Percentiles rank a stretch among this genome's conserved stretches.
Conservation (phyloP, 1,140 invertebrate species). For the Drosophila busckii region DNA sequence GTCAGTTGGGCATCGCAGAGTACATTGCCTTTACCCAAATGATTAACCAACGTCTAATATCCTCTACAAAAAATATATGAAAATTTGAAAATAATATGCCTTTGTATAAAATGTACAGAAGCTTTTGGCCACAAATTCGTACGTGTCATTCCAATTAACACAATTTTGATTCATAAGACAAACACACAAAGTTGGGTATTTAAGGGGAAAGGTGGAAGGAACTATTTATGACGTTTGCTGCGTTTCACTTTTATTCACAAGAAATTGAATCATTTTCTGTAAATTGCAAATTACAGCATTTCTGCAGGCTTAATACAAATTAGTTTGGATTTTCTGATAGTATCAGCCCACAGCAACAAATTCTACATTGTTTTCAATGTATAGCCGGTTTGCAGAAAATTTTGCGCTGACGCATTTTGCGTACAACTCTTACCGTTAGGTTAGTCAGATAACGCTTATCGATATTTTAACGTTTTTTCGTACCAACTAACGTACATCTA, state of each 20-base stretch:
- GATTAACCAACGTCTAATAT: constrained; percentile 38
- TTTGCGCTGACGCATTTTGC: constrained; percentile 11
- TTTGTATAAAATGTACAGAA: constrained; percentile 48
- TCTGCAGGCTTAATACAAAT: background rate
- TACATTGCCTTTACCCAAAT: constrained; percentile 40
- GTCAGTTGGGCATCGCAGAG: constrained; percentile 22
- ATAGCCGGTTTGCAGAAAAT: no score
- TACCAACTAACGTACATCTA: background rate
- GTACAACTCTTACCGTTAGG: constrained; percentile 11
- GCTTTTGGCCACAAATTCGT: constrained; percentile 35
- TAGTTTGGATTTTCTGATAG: constrained; percentile 5
- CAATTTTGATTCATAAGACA: constrained; percentile 54
- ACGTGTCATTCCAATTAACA: constrained; percentile 53
- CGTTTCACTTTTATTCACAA: constrained; percentile 60
- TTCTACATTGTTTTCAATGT: no score
- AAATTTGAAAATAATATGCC: constrained; percentile 31
- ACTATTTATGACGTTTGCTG: background rate
- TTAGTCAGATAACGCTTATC: constrained; percentile 23
- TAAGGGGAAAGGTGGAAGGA: background rate
- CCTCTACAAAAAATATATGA: constrained; percentile 9
- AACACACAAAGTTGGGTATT: constrained; percentile 24
- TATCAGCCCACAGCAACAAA: constrained; percentile 13
- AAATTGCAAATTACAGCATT: background rate
- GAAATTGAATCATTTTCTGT: constrained; percentile 41
- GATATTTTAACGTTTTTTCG: constrained; percentile 4